phyloP scores from a whole-genome alignment of 2,888 invertebrate species.

The Ornithoptera alexandrae region DNA sequence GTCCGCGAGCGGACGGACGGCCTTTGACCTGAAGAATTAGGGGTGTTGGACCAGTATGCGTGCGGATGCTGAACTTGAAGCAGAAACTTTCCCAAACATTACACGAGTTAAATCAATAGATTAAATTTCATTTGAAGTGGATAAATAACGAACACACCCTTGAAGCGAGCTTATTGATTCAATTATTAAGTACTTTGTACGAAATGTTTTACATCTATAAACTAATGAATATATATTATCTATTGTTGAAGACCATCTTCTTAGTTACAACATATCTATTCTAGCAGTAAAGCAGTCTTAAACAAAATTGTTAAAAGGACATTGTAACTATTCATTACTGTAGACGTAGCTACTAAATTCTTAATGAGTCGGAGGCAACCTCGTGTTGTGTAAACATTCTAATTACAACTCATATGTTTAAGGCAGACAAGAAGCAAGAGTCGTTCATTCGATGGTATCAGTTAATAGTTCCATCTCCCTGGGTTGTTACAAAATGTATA shows the following conservation, averaged over 20 bases:
- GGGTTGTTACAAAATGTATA: too few relatives aligned
- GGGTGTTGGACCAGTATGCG: constrained; percentile 47
- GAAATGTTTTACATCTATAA: not conserved
- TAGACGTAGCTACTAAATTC: too few relatives aligned
- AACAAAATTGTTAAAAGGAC: too few relatives aligned
- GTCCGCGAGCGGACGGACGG: constrained; percentile 54
- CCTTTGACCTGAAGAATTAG: constrained; percentile 63
- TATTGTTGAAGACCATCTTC: not conserved
- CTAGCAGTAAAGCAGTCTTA: too few relatives aligned
- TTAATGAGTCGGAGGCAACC: too few relatives aligned
- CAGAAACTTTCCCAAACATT: constrained; percentile 17
- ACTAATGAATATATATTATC: not conserved
- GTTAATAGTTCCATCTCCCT: too few relatives aligned
- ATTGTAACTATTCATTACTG: too few relatives aligned
- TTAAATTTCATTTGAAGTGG: constrained; percentile 16
- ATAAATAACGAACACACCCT: not conserved
- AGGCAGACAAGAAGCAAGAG: too few relatives aligned
- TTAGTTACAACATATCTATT: too few relatives aligned
- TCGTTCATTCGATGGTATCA: too few relatives aligned
- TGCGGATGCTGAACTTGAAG: constrained; percentile 30
- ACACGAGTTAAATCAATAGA: constrained; percentile 9
- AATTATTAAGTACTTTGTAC: not conserved
- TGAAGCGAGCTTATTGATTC: not conserved
- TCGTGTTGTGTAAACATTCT: too few relatives aligned
- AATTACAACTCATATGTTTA: too few relatives aligned